Percentiles rank a stretch among this genome's conserved stretches.
Conservation (phyloP, 1,140 invertebrate genomes). For the Penaeus japonicus region DNA sequence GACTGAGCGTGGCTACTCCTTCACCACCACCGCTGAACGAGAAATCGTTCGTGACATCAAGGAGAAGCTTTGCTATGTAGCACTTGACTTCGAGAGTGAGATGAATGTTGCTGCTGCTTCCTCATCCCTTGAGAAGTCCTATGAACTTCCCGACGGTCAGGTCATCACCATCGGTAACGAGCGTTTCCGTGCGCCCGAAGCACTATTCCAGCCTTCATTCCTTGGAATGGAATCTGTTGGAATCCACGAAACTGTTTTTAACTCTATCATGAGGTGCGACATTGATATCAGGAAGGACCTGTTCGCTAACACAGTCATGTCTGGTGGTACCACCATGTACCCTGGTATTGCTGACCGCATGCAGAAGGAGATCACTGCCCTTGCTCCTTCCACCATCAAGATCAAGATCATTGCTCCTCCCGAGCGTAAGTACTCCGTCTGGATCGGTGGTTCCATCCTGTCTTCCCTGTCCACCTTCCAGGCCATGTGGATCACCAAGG, state of each 20-base stretch:
- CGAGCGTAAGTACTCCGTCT: slow-evolving; percentile 91
- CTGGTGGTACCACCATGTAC: slow-evolving; percentile 81
- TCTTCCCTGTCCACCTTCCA: slow-evolving; percentile 89
- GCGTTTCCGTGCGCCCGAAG: slow-evolving; percentile 70
- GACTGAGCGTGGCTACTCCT: slow-evolving; percentile 74
- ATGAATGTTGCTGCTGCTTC: slow-evolving; percentile 63
- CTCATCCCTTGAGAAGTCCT: slow-evolving; percentile 42
- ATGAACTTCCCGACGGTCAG: slow-evolving; percentile 91
- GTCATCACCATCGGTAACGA: slow-evolving; percentile 76
- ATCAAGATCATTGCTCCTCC: slow-evolving; percentile 95
- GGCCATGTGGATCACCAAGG: slow-evolving; percentile 89
- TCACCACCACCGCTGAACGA: slow-evolving; percentile 75
- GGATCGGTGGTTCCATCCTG: slow-evolving; percentile 86
- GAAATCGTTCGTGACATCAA: slow-evolving; percentile 94
- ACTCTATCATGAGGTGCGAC: slow-evolving; percentile 89
- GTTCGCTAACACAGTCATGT: slow-evolving; percentile 85
- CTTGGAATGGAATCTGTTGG: slow-evolving; percentile 85
- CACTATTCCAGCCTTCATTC: slow-evolving; percentile 73
- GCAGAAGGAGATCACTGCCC: slow-evolving; percentile 88
- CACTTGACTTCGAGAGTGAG: slow-evolving; percentile 29
- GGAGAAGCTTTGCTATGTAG: slow-evolving; percentile 62
- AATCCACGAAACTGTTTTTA: slow-evolving; percentile 86
- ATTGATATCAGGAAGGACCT: slow-evolving; percentile 84
- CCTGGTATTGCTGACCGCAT: slow-evolving; percentile 84
- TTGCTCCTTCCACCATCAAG: slow-evolving; percentile 86